Percentiles rank a stretch among this genome's conserved stretches.
These are phyloP conservation scores for Tridacna crocea DNA, from an alignment of 2,888 invertebrate species.

Conservation along the genomic window DNA sequence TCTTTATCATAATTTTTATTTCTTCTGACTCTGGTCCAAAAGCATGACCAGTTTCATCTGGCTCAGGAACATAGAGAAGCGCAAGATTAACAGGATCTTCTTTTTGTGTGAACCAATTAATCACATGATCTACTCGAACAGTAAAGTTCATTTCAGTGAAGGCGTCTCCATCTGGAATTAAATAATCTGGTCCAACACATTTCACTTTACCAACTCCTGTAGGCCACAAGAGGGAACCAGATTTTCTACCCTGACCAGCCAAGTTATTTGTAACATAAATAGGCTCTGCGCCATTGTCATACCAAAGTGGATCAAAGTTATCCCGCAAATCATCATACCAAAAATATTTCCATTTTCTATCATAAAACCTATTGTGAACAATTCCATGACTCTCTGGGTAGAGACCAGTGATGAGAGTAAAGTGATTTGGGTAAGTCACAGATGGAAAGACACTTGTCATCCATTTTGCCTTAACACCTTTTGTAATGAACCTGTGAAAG, in stretches of 20 bases:
- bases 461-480: constrained; percentile 87
- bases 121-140: constrained; percentile 67
- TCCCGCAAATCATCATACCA: constrained; percentile 40
- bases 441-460: constrained; percentile 84
- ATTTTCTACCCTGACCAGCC: constrained; percentile 86
- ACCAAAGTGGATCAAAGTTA: constrained; percentile 85
- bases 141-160: constrained; percentile 83
- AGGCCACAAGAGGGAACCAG: constrained; percentile 90
- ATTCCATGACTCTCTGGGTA: constrained; percentile 89
- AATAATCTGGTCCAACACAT: constrained; percentile 69
- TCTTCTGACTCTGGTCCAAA: constrained; percentile 84
- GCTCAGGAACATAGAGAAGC: constrained; percentile 89
- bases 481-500: constrained; percentile 86
- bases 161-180: constrained; percentile 55
- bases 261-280: constrained; percentile 85
- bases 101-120: constrained; percentile 75
- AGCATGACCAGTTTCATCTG: constrained; percentile 88
- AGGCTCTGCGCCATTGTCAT: constrained; percentile 80
- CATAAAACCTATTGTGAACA: constrained; percentile 87
- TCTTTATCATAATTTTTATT: constrained; percentile 86
- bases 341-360: constrained; percentile 82
- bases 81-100: constrained; percentile 88
- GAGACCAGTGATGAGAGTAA: constrained; percentile 87
- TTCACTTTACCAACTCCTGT: constrained; percentile 86
- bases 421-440: constrained; percentile 91